Evolutionary conservation across 2,113 vertebrate genomes (phyloP).

Genomic region (Apeltes quadracus): DNA sequence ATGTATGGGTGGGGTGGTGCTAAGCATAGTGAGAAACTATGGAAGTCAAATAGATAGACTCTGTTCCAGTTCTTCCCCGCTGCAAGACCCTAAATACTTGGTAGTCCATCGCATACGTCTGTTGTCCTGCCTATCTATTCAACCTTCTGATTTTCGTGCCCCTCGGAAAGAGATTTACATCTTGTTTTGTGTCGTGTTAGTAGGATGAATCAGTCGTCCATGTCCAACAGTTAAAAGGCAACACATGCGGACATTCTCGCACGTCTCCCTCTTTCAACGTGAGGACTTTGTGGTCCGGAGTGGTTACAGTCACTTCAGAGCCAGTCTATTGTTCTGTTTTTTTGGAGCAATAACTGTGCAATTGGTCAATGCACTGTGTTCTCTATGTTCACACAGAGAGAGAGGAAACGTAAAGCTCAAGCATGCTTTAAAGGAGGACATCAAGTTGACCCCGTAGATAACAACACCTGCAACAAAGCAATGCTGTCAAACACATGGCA

Average conservation of each 20-base stretch:
- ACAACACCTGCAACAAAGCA: conserved; percentile 12
- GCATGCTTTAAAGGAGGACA: not conserved
- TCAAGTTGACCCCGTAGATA: conserved; percentile 5
- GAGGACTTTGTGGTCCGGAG: conserved; percentile 30
- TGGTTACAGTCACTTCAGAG: conserved; percentile 13
- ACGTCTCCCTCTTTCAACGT: conserved; percentile 19
- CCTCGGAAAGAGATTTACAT: conserved; percentile 38
- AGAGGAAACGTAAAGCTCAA: not conserved
- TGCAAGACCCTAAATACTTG: not conserved
- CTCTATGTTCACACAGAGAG: not conserved
- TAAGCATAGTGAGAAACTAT: not conserved
- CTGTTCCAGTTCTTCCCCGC: conserved; percentile 20
- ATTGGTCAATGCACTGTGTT: not conserved
- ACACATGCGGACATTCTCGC: conserved; percentile 52
- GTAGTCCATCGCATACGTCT: not conserved
- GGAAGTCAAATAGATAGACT: not conserved
- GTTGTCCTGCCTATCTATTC: conserved; percentile 8
- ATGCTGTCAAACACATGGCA: conserved; percentile 55
- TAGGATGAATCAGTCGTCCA: conserved; percentile 31
- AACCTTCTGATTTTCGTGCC: conserved; percentile 42
- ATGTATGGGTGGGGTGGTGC: conserved; percentile 7
- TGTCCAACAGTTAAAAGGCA: conserved; percentile 50
- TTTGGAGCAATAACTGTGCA: not conserved
- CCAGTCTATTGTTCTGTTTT: not conserved
- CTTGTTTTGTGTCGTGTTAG: conserved; percentile 26